Evolutionary conservation across 2,888 invertebrate species (phyloP), one percentile per base, ranked within the genome.

Genomic region (Monoplex corrugatus): DNA sequence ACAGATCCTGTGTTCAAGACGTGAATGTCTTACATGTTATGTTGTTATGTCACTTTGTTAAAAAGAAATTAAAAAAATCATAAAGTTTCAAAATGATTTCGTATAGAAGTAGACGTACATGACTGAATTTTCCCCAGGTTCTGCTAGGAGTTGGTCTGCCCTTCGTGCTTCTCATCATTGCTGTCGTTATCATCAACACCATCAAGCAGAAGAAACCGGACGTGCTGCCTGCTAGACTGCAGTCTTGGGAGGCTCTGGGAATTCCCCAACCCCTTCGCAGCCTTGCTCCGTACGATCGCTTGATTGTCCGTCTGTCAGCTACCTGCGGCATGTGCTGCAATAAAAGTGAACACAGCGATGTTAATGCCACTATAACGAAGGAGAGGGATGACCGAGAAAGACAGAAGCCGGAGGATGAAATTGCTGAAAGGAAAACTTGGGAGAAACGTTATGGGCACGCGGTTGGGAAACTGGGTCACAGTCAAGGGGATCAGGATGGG

Each of bases 91-190:
- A n/a, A n/a, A n/a, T n/a, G n/a, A n/a, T n/a, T n/a, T n/a, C n/a
- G n/a, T n/a, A n/a, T n/a, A n/a, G n/a, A n/a, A n/a, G n/a, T n/a
- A n/a, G n/a, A n/a, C n/a, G n/a, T n/a, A n/a, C n/a, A n/a, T n/a
- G n/a, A n/a, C n/a, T n/a, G n/a, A n/a, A n/a, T 23, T 32, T 8
- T 16, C 19, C 19, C 32, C 90, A 90, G 23, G 93, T 93, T 0
- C 92, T 96, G 16, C 87, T 92, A n/a, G 92, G 90, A 23, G 93
- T 95, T 10, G 93, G 94, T 1, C 92, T 95, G 40, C 93, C 93
- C n/a, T 45, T 95, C 32, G n/a, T 93, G 8, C 45, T 92, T 28
- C 16, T 93, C n/a, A 43, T 93, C 16, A 84, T 93, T n/a, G 86
- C 93, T 63, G 89, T 95, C 16, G 91, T 95, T 5, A 44, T 95